phyloP scores from a whole-genome alignment of 2,888 invertebrate genomes.

The Drepana falcataria region DNA sequence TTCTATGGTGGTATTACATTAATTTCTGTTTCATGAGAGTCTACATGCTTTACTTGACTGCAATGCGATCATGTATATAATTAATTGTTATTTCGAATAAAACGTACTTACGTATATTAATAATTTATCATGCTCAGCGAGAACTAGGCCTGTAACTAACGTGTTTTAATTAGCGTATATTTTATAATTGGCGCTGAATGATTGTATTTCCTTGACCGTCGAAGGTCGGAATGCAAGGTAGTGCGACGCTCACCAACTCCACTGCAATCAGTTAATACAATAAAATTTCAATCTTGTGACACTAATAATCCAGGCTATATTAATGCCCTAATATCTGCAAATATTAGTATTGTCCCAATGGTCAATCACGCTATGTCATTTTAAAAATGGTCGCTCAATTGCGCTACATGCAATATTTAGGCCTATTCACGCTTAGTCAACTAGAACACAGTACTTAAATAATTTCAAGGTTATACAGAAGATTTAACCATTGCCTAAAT shows the following conservation, averaged over 20 bases:
- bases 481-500: conserved; percentile 25
- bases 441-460: conserved; percentile 38
- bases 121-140: conserved; percentile 50
- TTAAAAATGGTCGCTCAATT: not conserved
- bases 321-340: not conserved
- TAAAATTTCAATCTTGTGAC: conserved; percentile 38
- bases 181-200: conserved; percentile 56
- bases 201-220: conserved; percentile 69
- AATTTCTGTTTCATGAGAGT: conserved; percentile 1
- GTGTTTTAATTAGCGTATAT: conserved; percentile 50
- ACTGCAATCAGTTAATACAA: conserved; percentile 37
- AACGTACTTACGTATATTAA: not conserved
- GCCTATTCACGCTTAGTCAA: conserved; percentile 47
- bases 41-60: conserved; percentile 13
- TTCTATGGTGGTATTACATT: not conserved
- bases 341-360: too few species aligned
- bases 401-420: conserved; percentile 14
- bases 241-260: conserved; percentile 52
- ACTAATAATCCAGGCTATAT: conserved; percentile 16
- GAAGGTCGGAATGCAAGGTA: conserved; percentile 64
- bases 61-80: conserved; percentile 49
- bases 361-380: not conserved
- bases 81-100: conserved; percentile 14
- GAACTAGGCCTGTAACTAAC: conserved; percentile 42
- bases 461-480: conserved; percentile 44